Base-by-base conservation (phyloP, 2,113 vertebrate species). In the Morone chrysops region DNA sequence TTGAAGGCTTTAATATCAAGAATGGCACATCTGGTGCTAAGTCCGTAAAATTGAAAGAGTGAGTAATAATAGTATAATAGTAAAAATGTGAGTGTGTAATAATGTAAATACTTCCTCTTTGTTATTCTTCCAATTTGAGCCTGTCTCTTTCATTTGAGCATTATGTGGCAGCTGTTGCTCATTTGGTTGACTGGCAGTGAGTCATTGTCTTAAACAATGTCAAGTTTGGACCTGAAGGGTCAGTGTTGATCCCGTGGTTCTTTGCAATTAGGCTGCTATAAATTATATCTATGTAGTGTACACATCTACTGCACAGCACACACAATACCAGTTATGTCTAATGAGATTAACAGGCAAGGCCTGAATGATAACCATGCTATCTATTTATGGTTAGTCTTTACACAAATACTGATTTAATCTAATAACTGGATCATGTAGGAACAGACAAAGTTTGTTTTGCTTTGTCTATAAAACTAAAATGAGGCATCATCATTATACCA, bases 1-100 rank as follows among this genome's bases (percentile, higher is more conserved):
- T 71, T 69, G 45, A n/a, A 77, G 20, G 59, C 59, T 78, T 74
- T 76, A 13, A n/a, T 67, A 63, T 57, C 13, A 43, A 14, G 65
- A 81, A 75, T 60, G 38, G 57, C 14, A 20, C 45, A 67, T 70
- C 22, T 48, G 63, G 51, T 70, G 51, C 5, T 45, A 2, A 11
- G 11, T 59, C 18, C 25, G 40, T 38, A 54, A 25, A 70, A 31
- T 3, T 17, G 22, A 43, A 60, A 50, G 16, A 80, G 18, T 57
- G 51, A 10, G 31, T 22, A 36, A 25, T n/a, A 41, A 63, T 31
- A n/a, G n/a, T n/a, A n/a, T n/a, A n/a, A n/a, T n/a, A n/a, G n/a
- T n/a, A n/a, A n/a, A n/a, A n/a, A n/a, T n/a, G n/a, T 7, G 16
- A 80, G 18, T 57, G 51, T 14, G 31, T 22, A 36, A 25, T n/a